Conservation (phyloP, 2,797 vertebrate species). For the Mormyrus hasselquistii region DNA sequence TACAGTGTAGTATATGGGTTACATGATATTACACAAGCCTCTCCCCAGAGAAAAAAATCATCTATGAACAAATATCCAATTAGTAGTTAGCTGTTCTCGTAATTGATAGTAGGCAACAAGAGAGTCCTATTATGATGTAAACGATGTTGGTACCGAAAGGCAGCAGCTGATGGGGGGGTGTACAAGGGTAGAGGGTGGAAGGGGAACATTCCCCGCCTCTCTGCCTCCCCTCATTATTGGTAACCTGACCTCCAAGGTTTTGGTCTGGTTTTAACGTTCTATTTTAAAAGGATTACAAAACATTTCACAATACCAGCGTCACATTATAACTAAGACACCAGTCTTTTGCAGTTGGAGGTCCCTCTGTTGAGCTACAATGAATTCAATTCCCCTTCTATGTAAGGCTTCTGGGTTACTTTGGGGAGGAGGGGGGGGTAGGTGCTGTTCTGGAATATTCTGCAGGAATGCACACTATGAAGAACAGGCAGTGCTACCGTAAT, state of each 20-base stretch:
- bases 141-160: background rate
- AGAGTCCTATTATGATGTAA: slow-evolving; percentile 22
- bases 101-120: slow-evolving; percentile 10
- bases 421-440: background rate
- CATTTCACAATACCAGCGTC: slow-evolving; percentile 39
- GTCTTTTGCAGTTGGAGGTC: slow-evolving; percentile 21
- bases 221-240: slow-evolving; percentile 44
- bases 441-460: slow-evolving; percentile 5
- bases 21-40: background rate
- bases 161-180: slow-evolving; percentile 23
- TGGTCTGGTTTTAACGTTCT: slow-evolving; percentile 52
- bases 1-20: background rate
- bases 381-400: background rate
- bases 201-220: slow-evolving; percentile 41
- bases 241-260: slow-evolving; percentile 45
- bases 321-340: slow-evolving; percentile 39
- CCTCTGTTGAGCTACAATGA: background rate
- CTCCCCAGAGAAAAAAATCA: background rate
- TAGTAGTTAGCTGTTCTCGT: slow-evolving; percentile 13
- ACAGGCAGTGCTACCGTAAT: background rate
- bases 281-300: slow-evolving; percentile 55
- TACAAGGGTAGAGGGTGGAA: background rate
- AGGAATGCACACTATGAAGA: background rate
- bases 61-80: background rate
- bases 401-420: background rate